Conservation (phyloP, 2,113 vertebrate genomes). For the Xerus inauris region DNA sequence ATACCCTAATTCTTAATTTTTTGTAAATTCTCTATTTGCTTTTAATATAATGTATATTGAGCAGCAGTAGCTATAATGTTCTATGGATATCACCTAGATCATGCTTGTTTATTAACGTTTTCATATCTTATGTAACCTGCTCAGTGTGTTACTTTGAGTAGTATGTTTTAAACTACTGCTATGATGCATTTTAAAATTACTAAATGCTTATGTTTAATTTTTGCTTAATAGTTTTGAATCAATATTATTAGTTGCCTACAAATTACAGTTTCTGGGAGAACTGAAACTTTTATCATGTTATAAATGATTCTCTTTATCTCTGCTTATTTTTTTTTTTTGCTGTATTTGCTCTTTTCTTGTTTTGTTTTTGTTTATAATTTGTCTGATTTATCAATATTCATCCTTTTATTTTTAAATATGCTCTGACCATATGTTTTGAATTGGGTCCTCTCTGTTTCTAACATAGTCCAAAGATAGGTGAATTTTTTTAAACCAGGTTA, state of each 20-base stretch:
- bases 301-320: neutral
- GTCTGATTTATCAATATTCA: neutral
- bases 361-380: neutral
- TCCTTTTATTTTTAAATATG: constrained; percentile 16
- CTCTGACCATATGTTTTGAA: neutral
- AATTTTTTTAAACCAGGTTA: neutral
- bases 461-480: neutral
- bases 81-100: neutral
- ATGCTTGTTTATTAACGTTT: constrained; percentile 36
- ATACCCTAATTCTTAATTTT: neutral
- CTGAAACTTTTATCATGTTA: constrained; percentile 18
- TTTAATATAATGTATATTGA: neutral
- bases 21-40: neutral
- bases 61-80: neutral
- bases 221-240: constrained; percentile 53
- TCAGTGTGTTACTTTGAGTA: constrained; percentile 40
- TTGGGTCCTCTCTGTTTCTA: neutral
- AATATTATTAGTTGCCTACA: neutral
- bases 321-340: neutral
- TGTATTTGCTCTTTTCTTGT: neutral
- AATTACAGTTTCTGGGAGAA: neutral
- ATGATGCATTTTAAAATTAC: constrained; percentile 29
- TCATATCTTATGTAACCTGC: neutral
- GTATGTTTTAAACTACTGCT: neutral
- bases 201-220: constrained; percentile 10